phyloP scores from a whole-genome alignment of 2,888 invertebrate species.

The Linhomoeus sp. region DNA sequence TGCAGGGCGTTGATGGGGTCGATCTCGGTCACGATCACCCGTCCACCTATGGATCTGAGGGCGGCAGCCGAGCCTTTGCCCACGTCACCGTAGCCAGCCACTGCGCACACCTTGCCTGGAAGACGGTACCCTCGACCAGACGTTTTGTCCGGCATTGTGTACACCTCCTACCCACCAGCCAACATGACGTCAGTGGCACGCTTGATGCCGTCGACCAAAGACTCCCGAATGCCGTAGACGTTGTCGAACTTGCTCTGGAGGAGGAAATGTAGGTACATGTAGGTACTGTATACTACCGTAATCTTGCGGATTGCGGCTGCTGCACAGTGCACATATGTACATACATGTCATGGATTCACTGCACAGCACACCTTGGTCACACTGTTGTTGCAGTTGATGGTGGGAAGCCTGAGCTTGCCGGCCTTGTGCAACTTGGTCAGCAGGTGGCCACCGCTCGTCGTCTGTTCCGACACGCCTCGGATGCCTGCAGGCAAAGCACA shows the following conservation, averaged over 20 bases:
- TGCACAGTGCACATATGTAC: too few relatives aligned
- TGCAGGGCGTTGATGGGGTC: conserved; percentile 99
- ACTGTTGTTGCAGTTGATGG: conserved; percentile 97
- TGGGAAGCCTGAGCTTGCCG: conserved; percentile 66
- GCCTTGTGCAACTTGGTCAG: conserved; percentile 80
- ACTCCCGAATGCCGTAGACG: conserved; percentile 93
- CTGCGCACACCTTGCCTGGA: conserved; percentile 62
- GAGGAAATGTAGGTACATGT: too few relatives aligned
- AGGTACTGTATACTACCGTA: too few relatives aligned
- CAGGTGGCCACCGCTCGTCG: conserved; percentile 98
- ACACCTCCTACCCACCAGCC: conserved; percentile 40
- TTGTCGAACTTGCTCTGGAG: conserved; percentile 90
- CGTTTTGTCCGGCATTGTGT: too few relatives aligned
- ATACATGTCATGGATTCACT: too few relatives aligned
- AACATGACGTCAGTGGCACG: conserved; percentile 97
- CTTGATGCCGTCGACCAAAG: conserved; percentile 91
- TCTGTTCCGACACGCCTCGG: conserved; percentile 85
- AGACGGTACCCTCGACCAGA: too few relatives aligned
- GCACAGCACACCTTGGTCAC: conserved; percentile 84
- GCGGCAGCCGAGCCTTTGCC: conserved; percentile 96
- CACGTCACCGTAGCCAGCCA: conserved; percentile 85
- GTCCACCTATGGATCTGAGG: conserved; percentile 75
- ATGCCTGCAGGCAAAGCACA: conserved; percentile 46
- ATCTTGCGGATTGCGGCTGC: too few relatives aligned
- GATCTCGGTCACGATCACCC: conserved; percentile 88